phyloP scores from a whole-genome alignment of 2,113 vertebrate species.

The Stegostoma tigrinum region DNA sequence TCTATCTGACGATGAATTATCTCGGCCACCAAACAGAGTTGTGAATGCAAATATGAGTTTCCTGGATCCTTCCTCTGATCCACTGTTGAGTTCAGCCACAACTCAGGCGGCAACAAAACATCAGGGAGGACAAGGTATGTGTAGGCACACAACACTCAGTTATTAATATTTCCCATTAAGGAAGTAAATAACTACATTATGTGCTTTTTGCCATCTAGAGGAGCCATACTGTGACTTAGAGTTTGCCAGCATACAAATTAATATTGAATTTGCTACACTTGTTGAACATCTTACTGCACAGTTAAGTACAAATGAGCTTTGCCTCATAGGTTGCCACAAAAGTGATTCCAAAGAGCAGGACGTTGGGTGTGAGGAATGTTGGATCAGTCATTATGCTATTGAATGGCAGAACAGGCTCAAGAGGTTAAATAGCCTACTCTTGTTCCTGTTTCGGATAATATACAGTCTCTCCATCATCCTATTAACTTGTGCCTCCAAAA shows the following conservation, averaged over 20 bases:
- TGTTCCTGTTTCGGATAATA: too few species aligned
- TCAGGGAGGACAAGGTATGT: conserved; percentile 67
- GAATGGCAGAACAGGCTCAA: too few species aligned
- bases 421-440: too few species aligned
- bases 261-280: too few species aligned
- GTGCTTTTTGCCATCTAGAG: neutral
- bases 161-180: neutral
- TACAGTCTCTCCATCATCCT: neutral
- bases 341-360: too few species aligned
- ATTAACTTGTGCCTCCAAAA: neutral
- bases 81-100: conserved; percentile 64
- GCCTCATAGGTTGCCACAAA: too few species aligned
- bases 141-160: neutral
- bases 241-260: neutral
- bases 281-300: neutral
- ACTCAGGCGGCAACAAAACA: conserved; percentile 59
- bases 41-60: conserved; percentile 51
- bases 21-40: conserved; percentile 60
- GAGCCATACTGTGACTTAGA: neutral
- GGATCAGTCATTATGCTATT: too few species aligned
- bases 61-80: conserved; percentile 65
- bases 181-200: neutral
- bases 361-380: too few species aligned
- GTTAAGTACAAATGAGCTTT: neutral
- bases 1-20: conserved; percentile 65